Evolutionary conservation across 2,888 invertebrate species (phyloP), one percentile per base, ranked within the genome.

Genomic region (Leucoptera coffeella): DNA sequence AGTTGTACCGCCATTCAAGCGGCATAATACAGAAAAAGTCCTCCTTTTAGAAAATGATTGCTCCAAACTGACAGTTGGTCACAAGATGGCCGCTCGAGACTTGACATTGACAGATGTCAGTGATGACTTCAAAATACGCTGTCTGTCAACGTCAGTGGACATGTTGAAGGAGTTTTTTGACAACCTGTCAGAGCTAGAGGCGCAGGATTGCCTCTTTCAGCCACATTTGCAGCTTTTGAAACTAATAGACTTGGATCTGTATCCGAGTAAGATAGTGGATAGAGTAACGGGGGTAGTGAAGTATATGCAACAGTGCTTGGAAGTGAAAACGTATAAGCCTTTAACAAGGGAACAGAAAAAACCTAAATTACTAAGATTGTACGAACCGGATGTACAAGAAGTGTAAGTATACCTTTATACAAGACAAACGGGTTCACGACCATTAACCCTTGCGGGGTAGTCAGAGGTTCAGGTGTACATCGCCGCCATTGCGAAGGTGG

Each of bases 371-470:
- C 58, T 94, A 35, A 81, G 85, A 40, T 51, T 91, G 26, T 85
- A 89, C 43, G 93, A 94, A 50, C 94, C 94, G 0, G 81, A 83
- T 41, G 78, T 94, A 33, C 85, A 88, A 39, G 80, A 80, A 52
- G 80, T 90, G 78, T 90, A 77, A 75, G 87, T 82, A 47, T 54
- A 47, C 32, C 23, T 10, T 7, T 25, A 12, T 10, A n/a, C n/a
- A n/a, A n/a, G n/a, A n/a, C n/a, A n/a, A n/a, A n/a, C n/a, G n/a
- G n/a, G n/a, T n/a, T n/a, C n/a, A n/a, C n/a, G n/a, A n/a, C n/a
- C n/a, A n/a, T n/a, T n/a, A n/a, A n/a, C n/a, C n/a, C n/a, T n/a
- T n/a, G n/a, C n/a, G n/a, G n/a, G n/a, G n/a, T n/a, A n/a, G n/a
- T n/a, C n/a, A n/a, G n/a, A n/a, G n/a, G n/a, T n/a, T n/a, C n/a